These are phyloP conservation scores for Ladona fulva DNA, from an alignment of 1,140 invertebrate species.

Conservation along the genomic window DNA sequence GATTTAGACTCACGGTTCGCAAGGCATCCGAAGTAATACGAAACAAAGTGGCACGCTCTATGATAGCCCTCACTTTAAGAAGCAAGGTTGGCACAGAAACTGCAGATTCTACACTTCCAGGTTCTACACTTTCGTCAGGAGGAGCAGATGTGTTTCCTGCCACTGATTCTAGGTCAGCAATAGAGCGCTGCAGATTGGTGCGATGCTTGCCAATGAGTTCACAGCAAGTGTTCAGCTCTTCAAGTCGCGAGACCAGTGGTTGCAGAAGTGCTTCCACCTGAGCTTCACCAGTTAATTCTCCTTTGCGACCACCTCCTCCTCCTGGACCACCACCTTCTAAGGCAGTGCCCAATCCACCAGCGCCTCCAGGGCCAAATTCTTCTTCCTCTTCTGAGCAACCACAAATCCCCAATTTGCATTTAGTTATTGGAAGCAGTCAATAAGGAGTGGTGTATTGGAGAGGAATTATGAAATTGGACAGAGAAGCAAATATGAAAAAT, in stretches of 20 bases:
- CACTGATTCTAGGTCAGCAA: constrained; percentile 73
- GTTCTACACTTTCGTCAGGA: constrained; percentile 34
- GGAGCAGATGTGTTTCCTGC: constrained; percentile 52
- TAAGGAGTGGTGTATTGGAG: not conserved
- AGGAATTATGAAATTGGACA: not conserved
- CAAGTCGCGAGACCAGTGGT: constrained; percentile 54
- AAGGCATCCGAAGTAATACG: constrained; percentile 90
- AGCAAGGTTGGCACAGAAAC: not conserved
- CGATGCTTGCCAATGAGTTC: constrained; percentile 86
- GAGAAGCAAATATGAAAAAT: not conserved
- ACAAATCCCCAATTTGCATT: not conserved
- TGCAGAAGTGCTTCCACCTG: constrained; percentile 51
- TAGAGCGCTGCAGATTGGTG: constrained; percentile 66
- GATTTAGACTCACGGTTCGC: constrained; percentile 89
- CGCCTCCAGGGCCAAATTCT: constrained; percentile 47
- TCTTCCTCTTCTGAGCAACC: constrained; percentile 64
- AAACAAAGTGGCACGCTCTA: constrained; percentile 85
- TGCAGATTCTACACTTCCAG: constrained; percentile 20
- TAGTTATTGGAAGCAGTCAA: not conserved
- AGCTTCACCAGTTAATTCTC: constrained; percentile 37
- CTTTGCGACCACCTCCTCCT: not conserved
- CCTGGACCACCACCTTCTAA: constrained; percentile 35
- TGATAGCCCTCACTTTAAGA: constrained; percentile 62
- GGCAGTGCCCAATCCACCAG: constrained; percentile 32
- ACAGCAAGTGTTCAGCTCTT: constrained; percentile 83